Conservation (phyloP, 2,888 invertebrate genomes). For the Caenorhabditis zanzibari region DNA sequence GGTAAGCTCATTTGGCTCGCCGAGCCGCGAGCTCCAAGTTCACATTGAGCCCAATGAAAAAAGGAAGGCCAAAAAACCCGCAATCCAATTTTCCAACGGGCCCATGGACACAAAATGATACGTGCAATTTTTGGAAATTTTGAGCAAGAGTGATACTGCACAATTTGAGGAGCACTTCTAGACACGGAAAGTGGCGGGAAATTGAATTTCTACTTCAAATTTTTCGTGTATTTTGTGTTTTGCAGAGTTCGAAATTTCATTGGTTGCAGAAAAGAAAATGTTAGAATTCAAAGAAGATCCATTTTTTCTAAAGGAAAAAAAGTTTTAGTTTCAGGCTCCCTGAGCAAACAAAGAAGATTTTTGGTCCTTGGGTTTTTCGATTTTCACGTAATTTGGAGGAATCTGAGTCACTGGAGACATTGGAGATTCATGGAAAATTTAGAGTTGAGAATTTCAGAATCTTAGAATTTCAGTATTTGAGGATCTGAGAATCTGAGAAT, state of each 20-base stretch:
- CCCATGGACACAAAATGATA: conserved; percentile 15
- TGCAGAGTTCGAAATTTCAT: conserved; percentile 4
- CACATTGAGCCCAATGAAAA: neutral
- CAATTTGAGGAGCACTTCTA: neutral
- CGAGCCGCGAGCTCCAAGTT: neutral
- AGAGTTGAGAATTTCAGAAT: too few species aligned
- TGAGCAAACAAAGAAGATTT: neutral
- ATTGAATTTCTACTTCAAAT: conserved; percentile 39
- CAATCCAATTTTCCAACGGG: conserved; percentile 29
- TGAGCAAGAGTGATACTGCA: neutral
- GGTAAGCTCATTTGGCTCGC: conserved; percentile 2
- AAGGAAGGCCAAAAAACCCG: conserved; percentile 22
- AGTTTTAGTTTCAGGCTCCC: neutral
- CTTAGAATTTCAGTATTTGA: neutral
- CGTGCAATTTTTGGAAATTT: conserved; percentile 29
- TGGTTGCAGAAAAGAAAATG: neutral
- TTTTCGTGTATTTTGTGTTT: conserved; percentile 8
- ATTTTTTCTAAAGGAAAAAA: neutral
- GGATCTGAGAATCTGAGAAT: neutral
- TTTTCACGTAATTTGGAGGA: neutral
- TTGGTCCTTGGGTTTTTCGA: neutral
- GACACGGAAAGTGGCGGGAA: conserved; percentile 48
- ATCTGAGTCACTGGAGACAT: neutral
- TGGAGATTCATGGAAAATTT: neutral
- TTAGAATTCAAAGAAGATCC: neutral